These are phyloP conservation scores for Sapayoa aenigma DNA, from an alignment of 2,113 vertebrate species.

Conservation along the genomic window DNA sequence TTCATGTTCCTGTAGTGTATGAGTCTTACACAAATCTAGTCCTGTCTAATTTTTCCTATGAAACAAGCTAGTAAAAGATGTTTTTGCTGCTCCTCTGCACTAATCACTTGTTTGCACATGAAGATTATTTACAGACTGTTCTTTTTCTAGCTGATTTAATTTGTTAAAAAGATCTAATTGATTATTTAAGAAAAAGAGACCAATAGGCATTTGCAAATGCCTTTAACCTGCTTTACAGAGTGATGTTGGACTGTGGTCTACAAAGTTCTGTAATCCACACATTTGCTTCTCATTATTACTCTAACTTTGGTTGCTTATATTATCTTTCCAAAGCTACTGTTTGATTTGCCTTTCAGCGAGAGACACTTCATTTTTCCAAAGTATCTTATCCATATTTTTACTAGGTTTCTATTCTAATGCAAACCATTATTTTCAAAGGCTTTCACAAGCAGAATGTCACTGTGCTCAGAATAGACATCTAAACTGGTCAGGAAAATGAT, in stretches of 20 bases:
- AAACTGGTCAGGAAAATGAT: not conserved
- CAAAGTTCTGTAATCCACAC: not conserved
- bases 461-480: not conserved
- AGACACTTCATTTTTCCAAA: not conserved
- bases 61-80: slow-evolving; percentile 4
- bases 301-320: not conserved
- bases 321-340: not conserved
- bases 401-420: not conserved
- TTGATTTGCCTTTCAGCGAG: not conserved
- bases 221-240: not conserved
- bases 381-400: not conserved
- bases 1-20: not conserved
- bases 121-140: not conserved
- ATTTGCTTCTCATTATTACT: not conserved
- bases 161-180: not conserved
- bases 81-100: not conserved
- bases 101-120: slow-evolving; percentile 20
- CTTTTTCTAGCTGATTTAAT: not conserved
- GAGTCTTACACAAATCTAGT: not conserved
- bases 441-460: not conserved
- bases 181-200: not conserved
- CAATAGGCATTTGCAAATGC: not conserved
- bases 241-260: not conserved
- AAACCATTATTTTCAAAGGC: not conserved
- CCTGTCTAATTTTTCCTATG: not conserved